Evolutionary conservation across 2,888 invertebrate species (phyloP), one percentile per base, ranked within the genome.

Genomic region (Cantharis rustica): DNA sequence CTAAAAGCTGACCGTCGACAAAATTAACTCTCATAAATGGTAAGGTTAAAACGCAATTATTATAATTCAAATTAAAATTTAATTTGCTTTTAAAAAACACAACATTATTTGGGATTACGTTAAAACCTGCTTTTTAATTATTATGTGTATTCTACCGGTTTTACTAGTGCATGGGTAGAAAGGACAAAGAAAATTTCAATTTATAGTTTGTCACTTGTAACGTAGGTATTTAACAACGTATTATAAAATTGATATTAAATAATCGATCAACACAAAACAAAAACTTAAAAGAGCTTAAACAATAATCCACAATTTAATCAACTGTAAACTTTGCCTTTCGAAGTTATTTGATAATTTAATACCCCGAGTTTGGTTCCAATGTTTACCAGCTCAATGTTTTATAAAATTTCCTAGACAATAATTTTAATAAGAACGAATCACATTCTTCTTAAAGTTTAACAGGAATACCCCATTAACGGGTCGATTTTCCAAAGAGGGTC

Each of bases 1-100:
- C 81, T 83, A 81, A 77, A 84, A 81, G 82, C 83, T 84, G 83
- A 83, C 83, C 83, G 81, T 80, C 81, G 83, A 83, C 82, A 82
- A 80, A 84, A 84, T 83, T 84, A 83, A 82, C 81, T 66, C 26
- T 61, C 68, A 61, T 66, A 26, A 27, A 68, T 72, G 66, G 47
- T 16, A 17, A 31, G 23, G 64, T 66, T 66, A 66, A 66, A 66
- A 11, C 23, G n/a, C n/a, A 66, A 66, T 66, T 23, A 23, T 66
- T 66, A 66, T 66, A 66, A 66, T 66, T 66, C 63, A 63, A 16
- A 17, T 23, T 66, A 20, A 66, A 66, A 23, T 66, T 17, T 66
- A 20, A 66, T 66, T 16, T 66, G 23, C 63, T 17, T 17, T 20
- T 23, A 66, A 66, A 66, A 63, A 66, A 66, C 64, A 17, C 20